phyloP scores from a whole-genome alignment of 2,113 vertebrate genomes.

The Oxygymnocypris stewartii region DNA sequence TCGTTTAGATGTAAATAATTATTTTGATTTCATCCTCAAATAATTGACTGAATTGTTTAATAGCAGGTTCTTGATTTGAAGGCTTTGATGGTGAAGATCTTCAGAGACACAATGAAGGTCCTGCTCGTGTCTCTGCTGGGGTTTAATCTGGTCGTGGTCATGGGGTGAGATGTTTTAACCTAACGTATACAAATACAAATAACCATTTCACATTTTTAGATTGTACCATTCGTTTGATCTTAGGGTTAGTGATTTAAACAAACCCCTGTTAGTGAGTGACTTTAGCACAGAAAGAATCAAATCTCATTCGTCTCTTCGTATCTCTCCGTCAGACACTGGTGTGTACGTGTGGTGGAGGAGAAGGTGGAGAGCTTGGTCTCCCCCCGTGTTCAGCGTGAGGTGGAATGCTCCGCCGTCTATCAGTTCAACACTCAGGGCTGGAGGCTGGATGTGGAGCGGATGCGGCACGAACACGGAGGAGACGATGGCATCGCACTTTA shows the following conservation, averaged over 20 bases:
- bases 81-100: neutral
- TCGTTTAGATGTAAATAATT: neutral
- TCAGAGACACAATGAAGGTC: slow-evolving; percentile 56
- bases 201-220: neutral
- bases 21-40: neutral
- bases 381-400: slow-evolving; percentile 76
- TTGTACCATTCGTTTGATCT: neutral
- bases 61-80: neutral
- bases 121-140: slow-evolving; percentile 68
- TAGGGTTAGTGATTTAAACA: neutral
- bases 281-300: neutral
- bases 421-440: slow-evolving; percentile 82
- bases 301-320: neutral
- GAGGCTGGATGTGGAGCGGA: slow-evolving; percentile 78
- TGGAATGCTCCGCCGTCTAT: slow-evolving; percentile 80
- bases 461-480: slow-evolving; percentile 63
- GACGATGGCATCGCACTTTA: slow-evolving; percentile 66
- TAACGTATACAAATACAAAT: no score
- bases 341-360: slow-evolving; percentile 72
- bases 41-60: neutral
- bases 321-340: slow-evolving; percentile 78
- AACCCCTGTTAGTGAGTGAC: no score
- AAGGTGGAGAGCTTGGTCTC: slow-evolving; percentile 72
- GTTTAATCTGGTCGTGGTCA: slow-evolving; percentile 59
- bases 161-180: slow-evolving; percentile 69